Evolutionary conservation across 1,140 invertebrate genomes (phyloP).

Genomic region (Drosophila mayri): DNA sequence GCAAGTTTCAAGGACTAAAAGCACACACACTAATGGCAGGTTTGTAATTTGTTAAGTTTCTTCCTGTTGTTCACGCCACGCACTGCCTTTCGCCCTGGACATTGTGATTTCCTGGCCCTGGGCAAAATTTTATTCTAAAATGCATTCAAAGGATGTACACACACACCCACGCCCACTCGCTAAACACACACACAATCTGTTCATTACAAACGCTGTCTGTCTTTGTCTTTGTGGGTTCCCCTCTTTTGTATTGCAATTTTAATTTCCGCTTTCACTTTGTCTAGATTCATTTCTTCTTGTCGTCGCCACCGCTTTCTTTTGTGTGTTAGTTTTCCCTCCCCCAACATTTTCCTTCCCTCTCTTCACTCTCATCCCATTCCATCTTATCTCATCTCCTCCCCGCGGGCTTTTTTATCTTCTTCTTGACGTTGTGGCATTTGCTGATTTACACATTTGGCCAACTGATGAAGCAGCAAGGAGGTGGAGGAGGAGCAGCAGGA

Average conservation of each 20-base stretch:
- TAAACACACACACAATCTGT: slow-evolving; percentile 39
- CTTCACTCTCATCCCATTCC: not conserved
- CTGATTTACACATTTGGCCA: slow-evolving; percentile 73
- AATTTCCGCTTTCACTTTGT: slow-evolving; percentile 83
- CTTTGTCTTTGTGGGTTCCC: slow-evolving; percentile 35
- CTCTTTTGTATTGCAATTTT: slow-evolving; percentile 80
- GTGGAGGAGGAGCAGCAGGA: not conserved
- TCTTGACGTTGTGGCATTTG: slow-evolving; percentile 54
- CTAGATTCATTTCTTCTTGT: slow-evolving; percentile 73
- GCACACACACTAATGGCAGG: not conserved
- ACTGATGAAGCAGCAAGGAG: not conserved
- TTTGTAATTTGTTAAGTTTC: slow-evolving; percentile 7
- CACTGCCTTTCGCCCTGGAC: slow-evolving; percentile 1
- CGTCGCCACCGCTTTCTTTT: slow-evolving; percentile 35
- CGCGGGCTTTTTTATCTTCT: slow-evolving; percentile 37
- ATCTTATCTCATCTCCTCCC: slow-evolving; percentile 18
- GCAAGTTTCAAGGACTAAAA: not conserved
- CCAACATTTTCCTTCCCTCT: too few species aligned
- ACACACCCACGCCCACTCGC: not conserved
- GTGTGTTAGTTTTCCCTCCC: slow-evolving; percentile 21
- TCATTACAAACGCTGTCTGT: slow-evolving; percentile 65
- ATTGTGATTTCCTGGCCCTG: slow-evolving; percentile 22
- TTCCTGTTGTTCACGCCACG: slow-evolving; percentile 1
- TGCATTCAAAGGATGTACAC: slow-evolving; percentile 12
- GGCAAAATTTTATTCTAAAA: slow-evolving; percentile 25